These are phyloP conservation scores for Pantherophis vulpinus DNA, from an alignment of 2,797 vertebrate species.

Conservation along the genomic window DNA sequence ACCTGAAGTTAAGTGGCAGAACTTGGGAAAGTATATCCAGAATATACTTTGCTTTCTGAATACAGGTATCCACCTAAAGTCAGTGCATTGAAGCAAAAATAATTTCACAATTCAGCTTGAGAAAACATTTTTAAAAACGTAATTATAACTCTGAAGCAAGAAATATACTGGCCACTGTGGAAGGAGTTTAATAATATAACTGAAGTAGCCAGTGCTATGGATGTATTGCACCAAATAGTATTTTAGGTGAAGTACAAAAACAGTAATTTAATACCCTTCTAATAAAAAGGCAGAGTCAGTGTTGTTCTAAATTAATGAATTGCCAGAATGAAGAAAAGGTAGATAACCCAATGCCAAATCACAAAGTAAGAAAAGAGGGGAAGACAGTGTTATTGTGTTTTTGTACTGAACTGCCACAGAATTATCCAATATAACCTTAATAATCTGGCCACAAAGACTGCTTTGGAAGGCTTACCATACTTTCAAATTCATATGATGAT, in stretches of 20 bases:
- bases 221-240: neutral
- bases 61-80: slow-evolving; percentile 86
- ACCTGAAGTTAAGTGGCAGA: slow-evolving; percentile 85
- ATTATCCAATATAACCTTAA: neutral
- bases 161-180: neutral
- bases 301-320: neutral
- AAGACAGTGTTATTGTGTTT: neutral
- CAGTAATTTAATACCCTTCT: neutral
- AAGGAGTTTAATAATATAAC: neutral
- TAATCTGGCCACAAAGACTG: neutral
- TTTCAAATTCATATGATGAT: neutral
- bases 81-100: slow-evolving; percentile 13
- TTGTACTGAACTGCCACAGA: neutral
- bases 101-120: neutral
- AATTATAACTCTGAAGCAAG: neutral
- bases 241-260: neutral
- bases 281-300: neutral
- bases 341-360: neutral
- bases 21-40: slow-evolving; percentile 81
- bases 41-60: slow-evolving; percentile 84
- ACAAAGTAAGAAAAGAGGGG: neutral
- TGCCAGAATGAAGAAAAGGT: neutral
- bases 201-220: neutral
- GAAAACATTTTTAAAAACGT: neutral
- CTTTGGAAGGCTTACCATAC: neutral